A percentile compares a stretch with the other conserved stretches of the same genome.
Evolutionary conservation across 2,797 vertebrate species (phyloP).

Genomic region (Notoglanidium macrostoma): DNA sequence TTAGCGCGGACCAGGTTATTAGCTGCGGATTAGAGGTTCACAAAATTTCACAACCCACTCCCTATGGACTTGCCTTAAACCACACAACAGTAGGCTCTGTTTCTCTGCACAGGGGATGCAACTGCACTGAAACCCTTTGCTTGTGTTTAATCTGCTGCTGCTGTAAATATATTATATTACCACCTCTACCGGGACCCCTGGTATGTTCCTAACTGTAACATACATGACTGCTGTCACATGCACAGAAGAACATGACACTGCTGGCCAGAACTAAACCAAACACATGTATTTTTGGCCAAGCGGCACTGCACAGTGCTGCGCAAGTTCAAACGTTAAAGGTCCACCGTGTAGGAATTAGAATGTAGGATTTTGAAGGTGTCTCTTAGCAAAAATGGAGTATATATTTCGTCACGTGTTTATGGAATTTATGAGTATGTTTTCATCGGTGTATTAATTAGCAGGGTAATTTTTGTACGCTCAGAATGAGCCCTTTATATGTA

Average conservation of each 20-base stretch:
- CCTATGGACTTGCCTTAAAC: background rate
- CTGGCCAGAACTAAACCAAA: background rate
- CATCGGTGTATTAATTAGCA: too few species aligned
- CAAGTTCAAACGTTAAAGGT: background rate
- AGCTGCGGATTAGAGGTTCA: too few species aligned
- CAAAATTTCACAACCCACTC: background rate
- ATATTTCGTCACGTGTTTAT: too few species aligned
- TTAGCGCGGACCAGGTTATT: too few species aligned
- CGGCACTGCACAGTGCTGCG: background rate
- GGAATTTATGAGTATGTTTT: too few species aligned
- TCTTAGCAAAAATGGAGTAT: too few species aligned
- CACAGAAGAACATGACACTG: background rate
- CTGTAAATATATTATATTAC: background rate
- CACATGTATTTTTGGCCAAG: background rate
- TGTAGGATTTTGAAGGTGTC: too few species aligned
- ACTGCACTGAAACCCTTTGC: background rate
- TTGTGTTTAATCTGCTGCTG: background rate
- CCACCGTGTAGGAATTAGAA: too few species aligned
- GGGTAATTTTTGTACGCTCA: too few species aligned
- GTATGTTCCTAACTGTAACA: background rate
- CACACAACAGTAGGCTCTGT: background rate
- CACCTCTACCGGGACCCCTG: background rate
- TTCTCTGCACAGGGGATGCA: background rate
- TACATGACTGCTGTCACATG: background rate
- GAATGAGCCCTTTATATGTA: too few species aligned